Evolutionary conservation across 2,113 vertebrate species (phyloP), one percentile per base, ranked within the genome.

Genomic region (Desmodus rotundus): DNA sequence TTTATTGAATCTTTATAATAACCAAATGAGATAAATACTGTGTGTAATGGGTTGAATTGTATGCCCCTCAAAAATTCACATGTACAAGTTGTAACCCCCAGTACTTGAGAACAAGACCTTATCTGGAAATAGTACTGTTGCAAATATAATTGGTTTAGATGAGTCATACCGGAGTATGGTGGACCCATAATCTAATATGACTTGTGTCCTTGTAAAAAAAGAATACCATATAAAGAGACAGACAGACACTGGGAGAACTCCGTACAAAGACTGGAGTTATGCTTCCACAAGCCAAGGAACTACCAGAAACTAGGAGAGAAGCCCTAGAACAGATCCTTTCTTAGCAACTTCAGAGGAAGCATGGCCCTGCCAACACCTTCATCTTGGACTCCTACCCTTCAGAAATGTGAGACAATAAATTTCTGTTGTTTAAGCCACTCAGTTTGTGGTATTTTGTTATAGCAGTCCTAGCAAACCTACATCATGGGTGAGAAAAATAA

Each of bases 1-100:
- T 91, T 95, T 84, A 82, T 87, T 91, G 73, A 87, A 93, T 84
- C 56, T 92, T 92, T 56, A 93, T 15, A 76, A 52, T 65, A 96
- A 47, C 38, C 22, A 47, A 89, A 38, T 78, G 41, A 95, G 52
- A 87, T 36, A n/a, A 24, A 91, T 31, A 24, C 22, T 86, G 38
- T 80, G 26, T 81, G 12, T 56, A 74, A 54, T 33, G 45, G 26
- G 8, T 67, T 97, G 26, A 87, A 61, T n/a, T 56, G 9, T 52
- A 43, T 26, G 17, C 36, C 12, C 38, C 36, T 28, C 52, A 67
- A 81, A 91, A 91, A 76, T 47, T 83, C n/a, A 58, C 26, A 41
- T 70, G 7, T 73, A 86, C 45, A 96, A 89, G 16, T 86, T n/a
- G 31, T 89, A 52, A 96, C 4, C 20, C 36, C 45, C 24, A 67